Evolutionary conservation across 2,888 invertebrate species (phyloP), one percentile per base, ranked within the genome.

Genomic region (Drosophila formosana): DNA sequence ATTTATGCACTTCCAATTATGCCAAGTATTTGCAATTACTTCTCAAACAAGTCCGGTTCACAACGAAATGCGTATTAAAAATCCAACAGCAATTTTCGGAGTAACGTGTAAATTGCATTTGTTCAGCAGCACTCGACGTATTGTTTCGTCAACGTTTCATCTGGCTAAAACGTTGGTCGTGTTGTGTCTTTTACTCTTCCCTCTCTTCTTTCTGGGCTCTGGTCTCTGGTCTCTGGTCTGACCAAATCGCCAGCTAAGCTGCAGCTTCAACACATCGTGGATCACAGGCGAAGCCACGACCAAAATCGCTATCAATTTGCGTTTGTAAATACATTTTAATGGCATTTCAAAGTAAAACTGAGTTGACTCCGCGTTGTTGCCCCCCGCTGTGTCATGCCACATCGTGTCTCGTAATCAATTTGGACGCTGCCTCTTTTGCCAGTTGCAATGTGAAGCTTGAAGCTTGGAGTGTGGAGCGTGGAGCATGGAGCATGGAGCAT

Each of bases 311-410:
- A 89, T 82, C 80, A 85, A 85, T 81, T 83, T 90, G 89, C 80
- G 86, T 88, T 88, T 82, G 88, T 88, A 88, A 88, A 88, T 89
- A 86, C 89, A 86, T 85, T 86, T 86, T 89, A 86, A 86, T 86
- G 88, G 89, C 88, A 85, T 89, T 89, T 82, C 75, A 88, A 89
- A 86, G 85, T 87, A 81, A 80, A 78, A 66, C 80, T 60, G 66
- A 73, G 83, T 65, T 78, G 80, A 82, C 70, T 75, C 55, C 65
- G 45, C 23, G 25, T 34, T 39, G 18, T 23, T 51, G 23, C 43
- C 57, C 47, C 28, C 37, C 3, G 57, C 5, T 2, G 13, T 13
- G 37, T 47, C 65, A 37, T 32, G 26, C 72, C 62, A 47, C 57
- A 51, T 64, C 65, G 57, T 66, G 55, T 66, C 55, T 56, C 68